Evolutionary conservation across 2,888 invertebrate genomes (phyloP).

Genomic region (Lepidocyrtinus sp.): DNA sequence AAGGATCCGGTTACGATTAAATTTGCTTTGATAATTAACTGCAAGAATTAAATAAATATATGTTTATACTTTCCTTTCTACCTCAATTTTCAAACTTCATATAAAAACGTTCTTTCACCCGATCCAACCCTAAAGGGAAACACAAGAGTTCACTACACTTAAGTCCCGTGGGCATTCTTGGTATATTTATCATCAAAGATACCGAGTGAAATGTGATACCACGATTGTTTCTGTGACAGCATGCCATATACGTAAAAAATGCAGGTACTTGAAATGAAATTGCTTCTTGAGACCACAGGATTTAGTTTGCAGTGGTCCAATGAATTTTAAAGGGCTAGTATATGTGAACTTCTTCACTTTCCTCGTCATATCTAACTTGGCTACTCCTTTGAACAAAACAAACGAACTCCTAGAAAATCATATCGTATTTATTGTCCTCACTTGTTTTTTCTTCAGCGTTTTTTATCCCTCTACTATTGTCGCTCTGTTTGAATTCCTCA

Average conservation of each 20-base stretch:
- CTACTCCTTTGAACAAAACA: neutral
- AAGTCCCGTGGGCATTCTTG: too few species aligned
- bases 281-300: constrained; percentile 31
- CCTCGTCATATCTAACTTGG: neutral
- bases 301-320: constrained; percentile 44
- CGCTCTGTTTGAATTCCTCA: neutral
- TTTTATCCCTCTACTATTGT: neutral
- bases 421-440: constrained; percentile 23
- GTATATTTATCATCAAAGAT: neutral
- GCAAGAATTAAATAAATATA: too few species aligned
- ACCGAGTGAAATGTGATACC: neutral
- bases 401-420: neutral
- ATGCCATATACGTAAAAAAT: constrained; percentile 43
- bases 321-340: constrained; percentile 49
- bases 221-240: neutral
- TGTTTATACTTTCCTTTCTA: too few species aligned
- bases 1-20: too few species aligned
- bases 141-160: neutral
- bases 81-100: too few species aligned
- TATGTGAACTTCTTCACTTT: constrained; percentile 24
- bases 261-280: constrained; percentile 44
- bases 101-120: neutral
- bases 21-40: too few species aligned
- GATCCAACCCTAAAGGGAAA: neutral
- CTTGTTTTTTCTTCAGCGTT: neutral